A percentile compares a stretch with the other conserved stretches of the same genome.
phyloP scores from a whole-genome alignment of 2,888 invertebrate genomes.

The Catonia carolina region DNA sequence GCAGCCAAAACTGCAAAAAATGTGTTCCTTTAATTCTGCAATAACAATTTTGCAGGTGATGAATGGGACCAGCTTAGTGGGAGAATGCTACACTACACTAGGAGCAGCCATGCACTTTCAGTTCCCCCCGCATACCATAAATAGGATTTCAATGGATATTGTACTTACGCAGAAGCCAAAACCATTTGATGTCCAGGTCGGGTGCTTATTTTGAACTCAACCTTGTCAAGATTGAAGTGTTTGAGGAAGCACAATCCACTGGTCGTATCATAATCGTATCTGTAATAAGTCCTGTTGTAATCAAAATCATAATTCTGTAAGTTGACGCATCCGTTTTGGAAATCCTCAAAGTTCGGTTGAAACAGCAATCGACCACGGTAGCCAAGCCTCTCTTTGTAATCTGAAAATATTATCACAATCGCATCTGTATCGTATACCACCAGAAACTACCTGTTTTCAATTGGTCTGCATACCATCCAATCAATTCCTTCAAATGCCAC shows the following conservation, averaged over 20 bases:
- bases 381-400: conserved; percentile 56
- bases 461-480: too few species aligned
- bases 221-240: conserved; percentile 51
- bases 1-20: too few species aligned
- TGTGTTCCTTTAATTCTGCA: too few species aligned
- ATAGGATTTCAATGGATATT: too few species aligned
- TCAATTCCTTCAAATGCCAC: too few species aligned
- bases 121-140: too few species aligned
- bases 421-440: too few species aligned
- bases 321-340: conserved; percentile 6
- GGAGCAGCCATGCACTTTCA: too few species aligned
- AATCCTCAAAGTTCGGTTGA: conserved; percentile 35
- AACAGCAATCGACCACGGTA: conserved; percentile 55
- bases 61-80: too few species aligned
- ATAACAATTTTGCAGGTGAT: too few species aligned
- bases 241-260: conserved; percentile 57
- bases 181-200: conserved; percentile 56
- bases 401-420: conserved; percentile 38
- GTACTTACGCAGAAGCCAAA: conserved; percentile 56
- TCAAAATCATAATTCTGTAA: conserved; percentile 29
- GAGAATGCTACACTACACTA: too few species aligned
- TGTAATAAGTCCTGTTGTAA: conserved; percentile 47
- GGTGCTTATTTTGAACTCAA: conserved; percentile 54
- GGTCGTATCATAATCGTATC: conserved; percentile 58
- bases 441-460: too few species aligned